These are phyloP conservation scores for Philhelius pedissequus DNA, from an alignment of 2,888 invertebrate genomes.

Conservation along the genomic window DNA sequence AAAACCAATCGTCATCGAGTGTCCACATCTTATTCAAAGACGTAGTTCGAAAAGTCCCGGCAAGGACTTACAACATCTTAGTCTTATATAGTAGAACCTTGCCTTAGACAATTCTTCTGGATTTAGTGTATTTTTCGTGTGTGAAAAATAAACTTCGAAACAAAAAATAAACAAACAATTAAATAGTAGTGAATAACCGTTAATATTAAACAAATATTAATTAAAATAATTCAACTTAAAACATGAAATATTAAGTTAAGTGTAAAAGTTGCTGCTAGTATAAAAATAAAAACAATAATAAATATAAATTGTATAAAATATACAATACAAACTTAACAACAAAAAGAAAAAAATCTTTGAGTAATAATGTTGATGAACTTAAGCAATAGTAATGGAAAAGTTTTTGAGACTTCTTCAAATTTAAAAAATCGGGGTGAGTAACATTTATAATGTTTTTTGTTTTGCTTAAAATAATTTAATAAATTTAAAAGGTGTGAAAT, in stretches of 20 bases:
- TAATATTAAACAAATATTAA: slow-evolving; percentile 16
- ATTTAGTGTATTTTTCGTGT: slow-evolving; percentile 27
- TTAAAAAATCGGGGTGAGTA: slow-evolving; percentile 54
- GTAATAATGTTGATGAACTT: slow-evolving; percentile 43
- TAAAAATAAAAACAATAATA: slow-evolving; percentile 4
- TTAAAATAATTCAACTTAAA: slow-evolving; percentile 28
- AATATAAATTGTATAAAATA: slow-evolving; percentile 11
- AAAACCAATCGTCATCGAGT: slow-evolving; percentile 35
- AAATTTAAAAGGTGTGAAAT: too few species aligned
- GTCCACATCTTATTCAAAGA: slow-evolving; percentile 35
- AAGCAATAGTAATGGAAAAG: slow-evolving; percentile 35
- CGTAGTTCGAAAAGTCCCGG: slow-evolving; percentile 20
- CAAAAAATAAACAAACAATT: not conserved
- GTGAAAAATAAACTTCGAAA: slow-evolving; percentile 23
- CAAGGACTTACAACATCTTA: slow-evolving; percentile 20
- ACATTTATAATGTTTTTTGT: not conserved
- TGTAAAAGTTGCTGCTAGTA: slow-evolving; percentile 55
- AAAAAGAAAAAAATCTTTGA: slow-evolving; percentile 42
- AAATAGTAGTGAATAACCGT: slow-evolving; percentile 44
- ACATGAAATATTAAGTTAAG: slow-evolving; percentile 28
- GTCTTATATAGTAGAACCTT: too few species aligned
- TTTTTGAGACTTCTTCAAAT: slow-evolving; percentile 51
- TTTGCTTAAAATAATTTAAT: not conserved
- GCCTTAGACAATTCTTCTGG: slow-evolving; percentile 44
- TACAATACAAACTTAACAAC: not conserved